Conservation (phyloP, 2,113 vertebrate species). For the Gymnorhina tibicen region DNA sequence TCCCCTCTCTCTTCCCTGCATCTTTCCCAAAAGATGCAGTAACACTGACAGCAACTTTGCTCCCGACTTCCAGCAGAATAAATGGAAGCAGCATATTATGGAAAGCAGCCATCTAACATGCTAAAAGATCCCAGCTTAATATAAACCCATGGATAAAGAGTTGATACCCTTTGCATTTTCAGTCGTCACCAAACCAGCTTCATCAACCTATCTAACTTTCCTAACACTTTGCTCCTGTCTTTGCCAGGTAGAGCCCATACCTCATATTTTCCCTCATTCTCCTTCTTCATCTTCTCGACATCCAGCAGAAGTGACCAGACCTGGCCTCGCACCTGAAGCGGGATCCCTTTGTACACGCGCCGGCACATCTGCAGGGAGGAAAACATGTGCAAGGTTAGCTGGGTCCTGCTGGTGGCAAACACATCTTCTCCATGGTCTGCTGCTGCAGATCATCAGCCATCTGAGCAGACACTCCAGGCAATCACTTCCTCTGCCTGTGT, state of each 20-base stretch:
- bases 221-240: neutral
- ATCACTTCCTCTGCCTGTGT: neutral
- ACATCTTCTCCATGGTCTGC: neutral
- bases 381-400: neutral
- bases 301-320: conserved; percentile 88
- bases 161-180: neutral
- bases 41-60: neutral
- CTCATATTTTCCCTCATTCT: conserved; percentile 84
- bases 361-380: conserved; percentile 79
- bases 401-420: neutral
- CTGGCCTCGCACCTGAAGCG: conserved; percentile 87
- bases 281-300: conserved; percentile 80
- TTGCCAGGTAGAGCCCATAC: neutral
- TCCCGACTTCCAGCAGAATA: neutral
- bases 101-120: neutral
- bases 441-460: neutral
- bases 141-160: neutral
- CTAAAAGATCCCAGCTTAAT: neutral
- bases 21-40: neutral
- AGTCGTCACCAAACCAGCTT: neutral
- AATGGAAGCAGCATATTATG: neutral
- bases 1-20: neutral
- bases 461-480: neutral
- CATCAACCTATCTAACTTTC: neutral
- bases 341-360: conserved; percentile 91